These are phyloP conservation scores for Germaria angustata DNA, from an alignment of 2,888 invertebrate species.

Conservation along the genomic window DNA sequence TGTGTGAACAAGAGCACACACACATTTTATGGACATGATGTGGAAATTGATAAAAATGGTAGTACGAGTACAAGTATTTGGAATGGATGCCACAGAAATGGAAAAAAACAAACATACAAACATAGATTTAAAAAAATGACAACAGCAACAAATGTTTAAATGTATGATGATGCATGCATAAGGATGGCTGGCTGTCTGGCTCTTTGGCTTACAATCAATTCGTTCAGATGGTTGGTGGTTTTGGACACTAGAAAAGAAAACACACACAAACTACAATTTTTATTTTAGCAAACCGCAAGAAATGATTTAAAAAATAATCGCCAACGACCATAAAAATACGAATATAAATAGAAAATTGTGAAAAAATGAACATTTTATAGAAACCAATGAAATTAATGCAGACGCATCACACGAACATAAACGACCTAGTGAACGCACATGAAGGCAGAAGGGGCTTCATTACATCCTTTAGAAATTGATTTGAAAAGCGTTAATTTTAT, in stretches of 20 bases:
- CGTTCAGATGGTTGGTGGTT: constrained; percentile 54
- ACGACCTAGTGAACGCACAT: constrained; percentile 3
- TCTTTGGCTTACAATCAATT: constrained; percentile 46
- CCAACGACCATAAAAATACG: constrained; percentile 58
- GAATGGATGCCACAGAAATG: constrained; percentile 34
- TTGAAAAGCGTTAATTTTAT: constrained; percentile 40
- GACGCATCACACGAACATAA: constrained; percentile 8
- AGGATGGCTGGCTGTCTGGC: constrained; percentile 47
- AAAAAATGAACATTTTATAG: constrained; percentile 29
- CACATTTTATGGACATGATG: constrained; percentile 58
- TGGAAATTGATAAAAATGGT: constrained; percentile 65
- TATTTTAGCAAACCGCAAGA: constrained; percentile 54
- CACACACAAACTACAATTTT: constrained; percentile 23
- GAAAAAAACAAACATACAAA: neutral
- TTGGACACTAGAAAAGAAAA: constrained; percentile 5
- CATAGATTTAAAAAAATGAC: neutral
- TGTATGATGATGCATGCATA: constrained; percentile 57
- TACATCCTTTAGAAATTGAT: constrained; percentile 9
- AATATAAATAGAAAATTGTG: constrained; percentile 48
- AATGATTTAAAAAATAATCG: constrained; percentile 64
- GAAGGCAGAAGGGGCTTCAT: neutral
- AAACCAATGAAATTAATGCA: constrained; percentile 59
- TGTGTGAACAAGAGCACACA: constrained; percentile 63
- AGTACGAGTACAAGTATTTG: constrained; percentile 58
- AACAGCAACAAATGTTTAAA: constrained; percentile 42